Evolutionary conservation across 2,797 vertebrate genomes (phyloP).

Genomic region (Sebastes steindachneri): DNA sequence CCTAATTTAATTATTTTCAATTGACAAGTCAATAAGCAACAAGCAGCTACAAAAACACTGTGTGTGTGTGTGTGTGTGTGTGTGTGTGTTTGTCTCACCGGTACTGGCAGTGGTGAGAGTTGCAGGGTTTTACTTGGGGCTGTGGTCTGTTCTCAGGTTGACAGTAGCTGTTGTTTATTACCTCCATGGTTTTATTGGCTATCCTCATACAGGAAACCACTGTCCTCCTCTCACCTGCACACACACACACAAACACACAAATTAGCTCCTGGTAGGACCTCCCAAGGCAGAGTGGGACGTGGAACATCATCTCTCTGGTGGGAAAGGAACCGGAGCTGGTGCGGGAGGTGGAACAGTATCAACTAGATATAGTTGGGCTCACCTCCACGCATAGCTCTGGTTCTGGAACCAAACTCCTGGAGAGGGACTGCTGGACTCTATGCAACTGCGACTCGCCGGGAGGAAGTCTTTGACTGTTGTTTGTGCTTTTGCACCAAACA

Average conservation of each 20-base stretch:
- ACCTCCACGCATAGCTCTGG: not conserved
- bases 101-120: slow-evolving; percentile 92
- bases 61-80: slow-evolving; percentile 2
- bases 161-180: slow-evolving; percentile 90
- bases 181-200: slow-evolving; percentile 89
- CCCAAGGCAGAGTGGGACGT: no score
- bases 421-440: no score
- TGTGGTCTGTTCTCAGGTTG: slow-evolving; percentile 86
- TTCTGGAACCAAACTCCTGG: no score
- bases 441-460: no score
- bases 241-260: not conserved
- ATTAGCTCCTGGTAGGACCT: no score
- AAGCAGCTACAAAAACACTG: not conserved
- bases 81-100: slow-evolving; percentile 79
- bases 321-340: no score
- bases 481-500: no score
- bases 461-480: no score
- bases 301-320: no score
- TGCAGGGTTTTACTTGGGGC: slow-evolving; percentile 91
- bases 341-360: no score
- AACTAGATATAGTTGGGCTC: no score
- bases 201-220: slow-evolving; percentile 92
- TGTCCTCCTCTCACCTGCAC: slow-evolving; percentile 91
- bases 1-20: not conserved
- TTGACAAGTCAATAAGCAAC: not conserved